Conservation (phyloP, 2,113 vertebrate genomes). For the Cromileptes altivelis region DNA sequence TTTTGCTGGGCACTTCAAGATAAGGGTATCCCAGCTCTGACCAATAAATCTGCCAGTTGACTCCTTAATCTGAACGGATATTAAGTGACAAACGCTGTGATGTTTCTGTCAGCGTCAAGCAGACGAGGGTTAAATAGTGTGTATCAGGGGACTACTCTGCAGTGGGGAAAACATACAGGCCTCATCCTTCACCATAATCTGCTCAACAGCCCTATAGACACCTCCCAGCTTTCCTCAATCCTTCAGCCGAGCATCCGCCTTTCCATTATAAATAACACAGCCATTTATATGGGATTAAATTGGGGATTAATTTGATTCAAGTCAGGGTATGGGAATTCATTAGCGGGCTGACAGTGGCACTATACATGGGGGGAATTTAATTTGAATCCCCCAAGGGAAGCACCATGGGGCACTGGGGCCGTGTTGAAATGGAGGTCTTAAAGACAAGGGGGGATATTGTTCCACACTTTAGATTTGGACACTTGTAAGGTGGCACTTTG, state of each 20-base stretch:
- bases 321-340: slow-evolving; percentile 85
- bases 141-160: slow-evolving; percentile 86
- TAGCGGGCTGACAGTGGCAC: slow-evolving; percentile 74
- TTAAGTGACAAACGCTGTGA: slow-evolving; percentile 87
- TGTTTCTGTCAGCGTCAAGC: slow-evolving; percentile 87
- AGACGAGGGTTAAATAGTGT: slow-evolving; percentile 89
- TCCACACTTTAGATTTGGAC: slow-evolving; percentile 57
- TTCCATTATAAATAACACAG: slow-evolving; percentile 78
- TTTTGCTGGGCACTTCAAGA: slow-evolving; percentile 83
- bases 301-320: slow-evolving; percentile 85
- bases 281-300: slow-evolving; percentile 87
- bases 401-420: slow-evolving; percentile 50
- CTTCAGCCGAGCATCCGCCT: slow-evolving; percentile 78
- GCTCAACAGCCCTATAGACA: slow-evolving; percentile 77
- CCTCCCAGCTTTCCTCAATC: slow-evolving; percentile 77
- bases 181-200: slow-evolving; percentile 83
- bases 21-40: slow-evolving; percentile 78
- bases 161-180: slow-evolving; percentile 65
- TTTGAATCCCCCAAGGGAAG: slow-evolving; percentile 78
- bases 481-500: slow-evolving; percentile 67
- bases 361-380: slow-evolving; percentile 82
- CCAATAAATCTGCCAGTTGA: slow-evolving; percentile 84
- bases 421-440: slow-evolving; percentile 66
- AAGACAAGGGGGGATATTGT: slow-evolving; percentile 70
- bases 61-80: slow-evolving; percentile 90